phyloP scores from a whole-genome alignment of 2,797 vertebrate species.

The Nasua narica region DNA sequence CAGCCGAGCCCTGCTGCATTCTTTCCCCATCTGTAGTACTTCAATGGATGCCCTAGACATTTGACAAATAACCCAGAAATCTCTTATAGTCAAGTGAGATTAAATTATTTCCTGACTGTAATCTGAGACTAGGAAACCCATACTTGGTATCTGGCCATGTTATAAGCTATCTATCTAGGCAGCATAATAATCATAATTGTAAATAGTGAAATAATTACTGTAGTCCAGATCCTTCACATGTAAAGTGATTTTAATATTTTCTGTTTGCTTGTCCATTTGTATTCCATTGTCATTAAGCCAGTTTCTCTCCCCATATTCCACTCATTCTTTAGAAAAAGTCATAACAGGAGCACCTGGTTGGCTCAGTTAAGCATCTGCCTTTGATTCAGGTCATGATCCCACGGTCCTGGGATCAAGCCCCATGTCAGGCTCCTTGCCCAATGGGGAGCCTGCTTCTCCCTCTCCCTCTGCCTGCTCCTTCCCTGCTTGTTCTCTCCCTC shows the following conservation, averaged over 20 bases:
- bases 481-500: too few species aligned
- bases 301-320: neutral
- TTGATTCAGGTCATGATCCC: too few species aligned
- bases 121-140: neutral
- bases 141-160: neutral
- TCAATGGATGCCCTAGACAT: neutral
- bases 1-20: neutral
- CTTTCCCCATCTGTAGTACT: neutral
- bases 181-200: neutral
- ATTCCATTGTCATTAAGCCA: neutral
- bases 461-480: too few species aligned
- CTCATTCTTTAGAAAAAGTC: neutral
- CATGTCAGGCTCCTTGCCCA: too few species aligned
- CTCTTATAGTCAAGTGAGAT: neutral
- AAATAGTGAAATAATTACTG: neutral
- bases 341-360: too few species aligned
- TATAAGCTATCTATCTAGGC: neutral
- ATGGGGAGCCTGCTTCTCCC: too few species aligned
- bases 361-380: too few species aligned
- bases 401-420: too few species aligned
- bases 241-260: neutral
- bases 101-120: neutral
- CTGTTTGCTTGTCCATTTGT: neutral
- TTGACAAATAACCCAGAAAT: neutral
- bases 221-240: neutral